These are phyloP conservation scores for Parnassius glacialis DNA, from an alignment of 2,888 invertebrate species.

Conservation along the genomic window DNA sequence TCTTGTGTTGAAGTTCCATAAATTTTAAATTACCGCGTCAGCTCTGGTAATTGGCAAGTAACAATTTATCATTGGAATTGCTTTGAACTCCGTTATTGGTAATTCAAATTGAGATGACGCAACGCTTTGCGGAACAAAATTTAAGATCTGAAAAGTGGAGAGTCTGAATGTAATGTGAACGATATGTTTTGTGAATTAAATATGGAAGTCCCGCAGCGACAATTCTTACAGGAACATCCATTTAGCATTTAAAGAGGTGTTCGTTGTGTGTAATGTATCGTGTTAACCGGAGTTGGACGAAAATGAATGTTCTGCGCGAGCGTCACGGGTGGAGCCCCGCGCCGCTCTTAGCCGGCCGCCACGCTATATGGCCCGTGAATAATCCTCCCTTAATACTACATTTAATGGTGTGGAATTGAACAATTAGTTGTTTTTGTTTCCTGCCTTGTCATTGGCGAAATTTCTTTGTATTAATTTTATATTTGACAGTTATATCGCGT, in stretches of 20 bases:
- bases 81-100: constrained; percentile 9
- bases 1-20: constrained; percentile 64
- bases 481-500: not conserved
- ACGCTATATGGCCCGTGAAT: constrained; percentile 77
- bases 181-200: not conserved
- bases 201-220: not conserved
- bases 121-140: constrained; percentile 37
- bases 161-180: not conserved
- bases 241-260: constrained; percentile 31
- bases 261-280: constrained; percentile 39
- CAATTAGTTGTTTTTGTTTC: constrained; percentile 78
- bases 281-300: constrained; percentile 47
- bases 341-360: constrained; percentile 44
- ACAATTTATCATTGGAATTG: constrained; percentile 21
- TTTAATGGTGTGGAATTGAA: constrained; percentile 78
- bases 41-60: constrained; percentile 23
- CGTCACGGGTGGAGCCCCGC: constrained; percentile 34
- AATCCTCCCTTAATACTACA: constrained; percentile 76
- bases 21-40: constrained; percentile 55
- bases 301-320: constrained; percentile 42
- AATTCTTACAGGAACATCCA: constrained; percentile 10
- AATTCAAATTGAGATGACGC: constrained; percentile 31
- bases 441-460: constrained; percentile 64
- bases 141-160: not conserved
- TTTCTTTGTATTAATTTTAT: constrained; percentile 5